Evolutionary conservation across 2,888 invertebrate species (phyloP), one percentile per base, ranked within the genome.

Genomic region (Theodoxus fluviatilis): DNA sequence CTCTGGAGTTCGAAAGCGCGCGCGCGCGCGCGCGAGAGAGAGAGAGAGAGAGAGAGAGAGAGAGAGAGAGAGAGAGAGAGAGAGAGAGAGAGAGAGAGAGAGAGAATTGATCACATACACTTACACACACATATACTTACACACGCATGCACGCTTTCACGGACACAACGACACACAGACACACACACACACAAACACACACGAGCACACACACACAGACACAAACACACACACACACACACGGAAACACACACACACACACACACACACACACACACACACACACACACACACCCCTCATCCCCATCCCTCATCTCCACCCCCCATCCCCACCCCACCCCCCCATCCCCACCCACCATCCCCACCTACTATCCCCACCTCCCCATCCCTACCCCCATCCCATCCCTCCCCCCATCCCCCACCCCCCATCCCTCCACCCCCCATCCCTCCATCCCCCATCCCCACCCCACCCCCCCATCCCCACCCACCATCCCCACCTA

Each of bases 41-140:
- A 68, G 4, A 68, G 68, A 59, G 4, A 43, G 68, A 68, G 61
- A 43, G 68, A 68, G 43, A 61, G 43, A 68, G 15, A 49, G 67
- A 28, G 28, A 33, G 68, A 61, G 59, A 38, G 61, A 59, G 59
- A 61, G 59, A 59, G 40, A 43, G 40, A 59, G 40, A 68, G 25
- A 28, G 28, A 38, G 31, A 35, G 12, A 52, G 52, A 52, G 12
- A 52, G 52, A 52, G 12, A 52, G 52, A 52, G 12, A 52, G 52
- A 52, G 22, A 52, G 52, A 52, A n/a, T 22, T n/a, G 25, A n/a
- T 22, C 22, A 22, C n/a, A 22, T 25, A 22, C 52, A 22, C 52
- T 52, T 25, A 22, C 18, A 22, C 52, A 22, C 18, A 22, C n/a
- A 22, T 7, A 22, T 25, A 22, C 18, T 52, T 25, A 22, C 18